Evolutionary conservation across 1,140 invertebrate species (phyloP), one percentile per base, ranked within the genome.

Genomic region (Zaprionus kolodkinae): DNA sequence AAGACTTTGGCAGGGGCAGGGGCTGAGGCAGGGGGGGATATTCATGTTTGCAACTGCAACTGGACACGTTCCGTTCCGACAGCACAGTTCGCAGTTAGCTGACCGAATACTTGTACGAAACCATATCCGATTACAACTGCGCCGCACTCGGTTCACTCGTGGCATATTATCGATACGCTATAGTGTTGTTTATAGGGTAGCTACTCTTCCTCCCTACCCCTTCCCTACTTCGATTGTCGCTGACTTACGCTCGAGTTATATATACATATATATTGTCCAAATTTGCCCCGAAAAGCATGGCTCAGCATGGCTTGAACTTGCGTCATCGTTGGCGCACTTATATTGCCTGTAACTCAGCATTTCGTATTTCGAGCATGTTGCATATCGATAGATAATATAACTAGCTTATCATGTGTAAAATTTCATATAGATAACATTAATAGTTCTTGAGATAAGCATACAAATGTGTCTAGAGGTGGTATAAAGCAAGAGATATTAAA

Each of bases 101-200:
- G 33, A 35, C 17, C n/a, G 4, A 40, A 59, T 63, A 70, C 9
- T 50, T 50, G 45, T 50, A 25, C 45, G 45, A 50, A 50, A 50
- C 10, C 33, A 17, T 48, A 65, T 72, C 52, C n/a, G 40, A 50
- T 72, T 57, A 38, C 62, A 65, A n/a, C 33, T 57, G 54, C 54
- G 36, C 13, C 36, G 64, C 68, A 70, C 57, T 17, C 65, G 40
- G 6, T 30, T 25, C 35, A 62, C 61, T 71, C 68, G 69, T 72
- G 69, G 62, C 62, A 60, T 54, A 52, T 33, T 55, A 61, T 25
- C 15, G 50, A 70, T 40, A 33, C 27, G 9, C 33, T 54, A 6
- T 45, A 35, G 35, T 45, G 59, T 66, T 67, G 66, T 43, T 72
- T 72, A n/a, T 21, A 21, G 21, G 21, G 21, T 67, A 67, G 21